Evolutionary conservation across 2,113 vertebrate genomes (phyloP).

Genomic region (Piaya cayana): DNA sequence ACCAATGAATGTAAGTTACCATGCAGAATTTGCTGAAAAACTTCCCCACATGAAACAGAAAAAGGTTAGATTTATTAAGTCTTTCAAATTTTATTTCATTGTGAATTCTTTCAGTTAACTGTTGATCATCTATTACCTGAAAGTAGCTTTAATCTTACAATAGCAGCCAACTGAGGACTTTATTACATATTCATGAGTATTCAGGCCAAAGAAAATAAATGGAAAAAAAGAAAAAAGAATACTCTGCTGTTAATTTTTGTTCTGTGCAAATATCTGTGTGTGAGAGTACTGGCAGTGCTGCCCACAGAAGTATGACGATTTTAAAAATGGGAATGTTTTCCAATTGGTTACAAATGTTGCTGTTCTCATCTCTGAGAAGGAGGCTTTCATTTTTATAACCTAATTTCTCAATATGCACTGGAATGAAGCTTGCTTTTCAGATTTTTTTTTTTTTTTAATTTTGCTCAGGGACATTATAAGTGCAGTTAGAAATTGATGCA

Average conservation of each 20-base stretch:
- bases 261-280: not conserved
- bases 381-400: conserved; percentile 21
- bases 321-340: conserved; percentile 54
- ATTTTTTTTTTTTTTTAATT: not conserved
- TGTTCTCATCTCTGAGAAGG: conserved; percentile 33
- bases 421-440: not conserved
- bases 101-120: not conserved
- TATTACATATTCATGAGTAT: not conserved
- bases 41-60: not conserved
- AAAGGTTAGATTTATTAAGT: not conserved
- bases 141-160: not conserved
- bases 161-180: not conserved
- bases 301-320: not conserved
- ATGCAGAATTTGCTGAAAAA: not conserved
- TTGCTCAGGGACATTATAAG: not conserved
- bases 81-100: not conserved
- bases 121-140: not conserved
- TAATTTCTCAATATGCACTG: not conserved
- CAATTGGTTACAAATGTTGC: conserved; percentile 49
- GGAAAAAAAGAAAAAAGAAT: not conserved
- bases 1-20: not conserved
- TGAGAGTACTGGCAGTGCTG: not conserved
- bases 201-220: not conserved
- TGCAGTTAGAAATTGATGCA: not conserved
- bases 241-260: not conserved